Evolutionary conservation across 2,113 vertebrate species (phyloP), one percentile per base, ranked within the genome.

Genomic region (Apteryx owenii): DNA sequence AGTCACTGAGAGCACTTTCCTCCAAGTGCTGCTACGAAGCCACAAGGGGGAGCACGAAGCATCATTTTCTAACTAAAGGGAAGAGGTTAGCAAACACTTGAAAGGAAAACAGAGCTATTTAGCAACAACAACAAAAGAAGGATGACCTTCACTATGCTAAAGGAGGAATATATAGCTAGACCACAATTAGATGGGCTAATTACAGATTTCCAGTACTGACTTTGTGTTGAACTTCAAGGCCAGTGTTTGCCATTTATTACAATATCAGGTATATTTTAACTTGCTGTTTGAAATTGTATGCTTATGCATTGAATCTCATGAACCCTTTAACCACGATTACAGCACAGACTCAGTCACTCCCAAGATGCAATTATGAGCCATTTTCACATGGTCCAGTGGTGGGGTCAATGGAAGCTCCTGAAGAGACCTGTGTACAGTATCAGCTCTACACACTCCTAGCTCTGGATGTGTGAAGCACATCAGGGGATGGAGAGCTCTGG

Each of bases 31-130:
- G 31, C 17, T 85, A 12, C 17, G 50, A 53, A 42, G 61, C 68
- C 89, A 95, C 89, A 68, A 90, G 95, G 28, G 91, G 94, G 95
- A 96, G 96, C 89, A 86, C 10, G 1, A 62, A 81, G 38, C 17
- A 60, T 51, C 28, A 90, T 44, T 33, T 80, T 70, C 31, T 19
- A 86, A 73, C 33, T 26, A 4, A 66, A 56, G 28, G 12, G 42
- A 61, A 72, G 23, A 28, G 4, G 8, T 44, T 48, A 65, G 7
- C 33, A 18, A 68, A 10, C 10, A 2, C 26, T 33, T 36, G 6
- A 15, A 42, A 36, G 66, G 10, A 29, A 48, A 53, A 10, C 15
- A 29, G 36, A 53, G 54, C 25, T 69, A 5, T 38, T 85, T 21
- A 19, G 0, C n/a, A 88, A 29, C 2, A 56, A 29, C 56, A 58